A percentile compares a stretch with the other conserved stretches of the same genome.
Evolutionary conservation across 2,797 vertebrate genomes (phyloP).

Genomic region (Syndactyla subalaris): DNA sequence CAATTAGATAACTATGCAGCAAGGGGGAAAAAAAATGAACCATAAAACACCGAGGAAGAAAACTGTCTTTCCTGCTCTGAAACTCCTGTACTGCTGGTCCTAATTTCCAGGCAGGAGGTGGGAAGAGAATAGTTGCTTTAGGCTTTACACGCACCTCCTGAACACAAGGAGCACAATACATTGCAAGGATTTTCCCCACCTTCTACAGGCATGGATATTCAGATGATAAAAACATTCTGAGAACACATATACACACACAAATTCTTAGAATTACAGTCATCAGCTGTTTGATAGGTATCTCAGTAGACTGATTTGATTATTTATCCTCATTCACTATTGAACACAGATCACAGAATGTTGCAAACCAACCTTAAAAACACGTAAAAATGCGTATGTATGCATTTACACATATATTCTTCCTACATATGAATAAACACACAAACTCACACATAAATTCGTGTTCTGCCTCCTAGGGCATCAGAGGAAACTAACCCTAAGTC

Average conservation of each 20-base stretch:
- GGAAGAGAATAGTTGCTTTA: not conserved
- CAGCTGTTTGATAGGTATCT: not conserved
- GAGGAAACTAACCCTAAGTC: not conserved
- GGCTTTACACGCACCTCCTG: not conserved
- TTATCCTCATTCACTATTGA: not conserved
- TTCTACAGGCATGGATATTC: not conserved
- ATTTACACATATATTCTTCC: not conserved
- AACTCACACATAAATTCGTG: not conserved
- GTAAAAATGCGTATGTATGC: not conserved
- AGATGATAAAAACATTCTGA: not conserved
- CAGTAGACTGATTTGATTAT: not conserved
- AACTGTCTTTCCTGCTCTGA: not conserved
- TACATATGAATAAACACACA: not conserved
- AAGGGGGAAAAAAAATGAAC: not conserved
- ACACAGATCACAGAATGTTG: not conserved
- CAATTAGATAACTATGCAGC: not conserved
- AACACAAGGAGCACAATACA: not conserved
- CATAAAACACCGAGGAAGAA: not conserved
- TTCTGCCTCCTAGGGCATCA: not conserved
- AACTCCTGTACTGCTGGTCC: not conserved
- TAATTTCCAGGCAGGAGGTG: not conserved
- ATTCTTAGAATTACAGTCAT: not conserved
- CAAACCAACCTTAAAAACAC: not conserved
- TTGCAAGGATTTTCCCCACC: not conserved
- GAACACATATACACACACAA: not conserved